Evolutionary conservation across 1,140 invertebrate genomes (phyloP).

Genomic region (Platyura marginata): DNA sequence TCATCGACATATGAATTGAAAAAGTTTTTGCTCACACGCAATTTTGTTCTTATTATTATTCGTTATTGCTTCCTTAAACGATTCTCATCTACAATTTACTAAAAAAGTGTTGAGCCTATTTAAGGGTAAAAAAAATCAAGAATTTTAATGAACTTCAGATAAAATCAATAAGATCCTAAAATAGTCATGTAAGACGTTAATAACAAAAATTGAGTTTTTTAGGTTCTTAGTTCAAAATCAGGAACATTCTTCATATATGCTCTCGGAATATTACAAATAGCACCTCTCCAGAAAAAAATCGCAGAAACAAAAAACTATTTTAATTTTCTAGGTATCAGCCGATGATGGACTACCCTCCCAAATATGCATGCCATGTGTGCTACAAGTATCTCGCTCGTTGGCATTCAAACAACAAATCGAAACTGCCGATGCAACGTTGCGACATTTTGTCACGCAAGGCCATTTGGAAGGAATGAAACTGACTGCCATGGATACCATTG

Average conservation of each 20-base stretch:
- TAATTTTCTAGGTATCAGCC: not conserved
- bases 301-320: not conserved
- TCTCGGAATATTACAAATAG: not conserved
- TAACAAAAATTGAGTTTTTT: too few species aligned
- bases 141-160: too few species aligned
- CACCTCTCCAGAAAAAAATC: not conserved
- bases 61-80: too few species aligned
- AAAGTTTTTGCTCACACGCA: too few species aligned
- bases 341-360: not conserved
- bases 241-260: not conserved
- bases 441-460: not conserved
- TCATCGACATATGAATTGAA: too few species aligned
- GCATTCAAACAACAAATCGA: constrained; percentile 1
- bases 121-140: too few species aligned
- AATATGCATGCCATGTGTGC: not conserved
- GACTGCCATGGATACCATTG: not conserved
- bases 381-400: not conserved
- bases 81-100: too few species aligned
- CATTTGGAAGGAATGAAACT: not conserved
- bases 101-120: too few species aligned
- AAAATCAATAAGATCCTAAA: too few species aligned
- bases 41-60: too few species aligned
- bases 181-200: too few species aligned
- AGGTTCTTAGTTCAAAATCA: not conserved
- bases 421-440: not conserved